Evolutionary conservation across 2,888 invertebrate genomes (phyloP), one percentile per base, ranked within the genome.

Genomic region (Oxytorus armatus): DNA sequence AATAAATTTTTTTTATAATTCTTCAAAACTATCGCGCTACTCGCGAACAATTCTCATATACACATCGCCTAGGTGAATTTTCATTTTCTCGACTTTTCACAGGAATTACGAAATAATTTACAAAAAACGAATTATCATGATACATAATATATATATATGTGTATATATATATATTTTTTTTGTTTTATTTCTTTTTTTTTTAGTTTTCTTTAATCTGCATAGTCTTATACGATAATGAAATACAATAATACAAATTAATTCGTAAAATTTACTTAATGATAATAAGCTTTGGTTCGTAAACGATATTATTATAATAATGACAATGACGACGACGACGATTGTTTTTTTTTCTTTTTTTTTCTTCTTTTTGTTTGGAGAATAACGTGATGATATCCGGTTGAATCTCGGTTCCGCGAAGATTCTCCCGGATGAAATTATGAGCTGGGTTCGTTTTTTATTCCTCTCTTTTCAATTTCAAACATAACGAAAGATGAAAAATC

Each of bases 241-340:
- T 89, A 88, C 88, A 89, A 90, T 90, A 88, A 90, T 91, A 90
- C 86, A 91, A 91, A 91, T 87, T 89, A 90, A 90, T 88, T 86
- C 81, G 88, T 90, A 89, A 91, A n/a, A 89, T 66, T 90, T 90
- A 91, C 89, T 90, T 90, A 90, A 90, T 89, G 86, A 87, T 88
- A 89, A 88, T 90, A 90, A 91, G 91, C 92, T 91, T 92, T 92
- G 91, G 92, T 92, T 91, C 89, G 89, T 90, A 90, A 91, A 90
- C 88, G 90, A 91, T 90, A 88, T 89, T 88, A 90, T 88, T 90
- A 90, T 90, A 88, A 89, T 88, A 87, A 89, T 83, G 85, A 86
- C 87, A 53, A 73, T 63, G 59, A 78, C 61, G 73, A 78, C 68
- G 51, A 66, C 57, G 44, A 88, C 44, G 57, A 69, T 44, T 85